Base-by-base conservation (phyloP, 2,113 vertebrate genomes). In the Hystrix brachyura region DNA sequence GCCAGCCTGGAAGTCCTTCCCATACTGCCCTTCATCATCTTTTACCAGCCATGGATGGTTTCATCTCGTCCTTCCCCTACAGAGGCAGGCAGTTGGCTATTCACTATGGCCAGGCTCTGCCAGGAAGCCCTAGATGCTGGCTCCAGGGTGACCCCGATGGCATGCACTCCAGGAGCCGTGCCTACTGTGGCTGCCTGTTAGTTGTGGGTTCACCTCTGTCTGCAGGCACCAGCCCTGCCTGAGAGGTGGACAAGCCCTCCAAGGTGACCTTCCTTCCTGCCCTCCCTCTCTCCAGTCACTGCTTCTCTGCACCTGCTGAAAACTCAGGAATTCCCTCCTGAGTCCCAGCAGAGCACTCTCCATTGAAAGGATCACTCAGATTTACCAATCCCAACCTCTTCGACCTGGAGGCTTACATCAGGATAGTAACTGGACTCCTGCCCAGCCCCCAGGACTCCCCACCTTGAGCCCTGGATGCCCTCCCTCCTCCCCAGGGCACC, bases 151-250 rank as follows among this genome's bases (percentile, higher is more conserved):
- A 4, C 32, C 15, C 27, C 3, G 17, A 12, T 0, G 34, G 27
- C 38, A 2, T 19, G 23, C 13, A 64, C 72, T 46, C 46, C 10
- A 3, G 8, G 83, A 43, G 21, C n/a, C 9, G 0, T 5, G 17
- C 19, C 14, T 0, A 12, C 60, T 0, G 46, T 34, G 2, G 65
- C 65, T n/a, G 43, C 74, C 67, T 7, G 0, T 29, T 0, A 29
- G 19, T 64, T 67, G 17, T 1, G 0, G 38, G 14, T 34, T 34
- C 8, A 32, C 38, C 32, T 17, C 72, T 1, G 0, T 10, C 8
- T 55, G 25, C 43, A 34, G 57, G 65, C 74, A 5, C 48, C 7
- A 8, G 34, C 57, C 12, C 4, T 10, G 57, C 76, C 53, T 85
- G 59, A 88, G 72, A 25, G 12, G 27, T 43, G 9, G 21, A 21